These are phyloP conservation scores for Ophthalmolycus amberensis DNA, from an alignment of 2,113 vertebrate genomes.

Conservation along the genomic window DNA sequence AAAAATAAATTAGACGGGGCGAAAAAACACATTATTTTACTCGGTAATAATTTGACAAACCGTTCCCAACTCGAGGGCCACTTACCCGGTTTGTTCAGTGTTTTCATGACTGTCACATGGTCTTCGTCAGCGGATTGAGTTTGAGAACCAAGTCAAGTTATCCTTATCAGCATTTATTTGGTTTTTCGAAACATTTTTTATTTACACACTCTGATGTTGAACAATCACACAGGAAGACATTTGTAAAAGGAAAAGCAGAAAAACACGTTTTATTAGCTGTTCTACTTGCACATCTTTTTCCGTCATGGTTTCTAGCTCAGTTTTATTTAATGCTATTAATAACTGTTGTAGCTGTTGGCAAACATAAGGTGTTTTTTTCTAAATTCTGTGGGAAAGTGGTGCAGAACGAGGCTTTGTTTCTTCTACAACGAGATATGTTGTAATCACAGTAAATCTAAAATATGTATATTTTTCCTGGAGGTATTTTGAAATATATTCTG, in stretches of 20 bases:
- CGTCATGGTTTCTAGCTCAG: too few relatives aligned
- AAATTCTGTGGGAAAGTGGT: neutral
- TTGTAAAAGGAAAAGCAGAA: neutral
- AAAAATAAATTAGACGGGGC: neutral
- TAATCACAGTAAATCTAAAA: neutral
- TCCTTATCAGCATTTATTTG: neutral
- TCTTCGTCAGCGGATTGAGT: neutral
- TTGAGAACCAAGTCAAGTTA: neutral
- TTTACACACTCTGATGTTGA: neutral
- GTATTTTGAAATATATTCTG: neutral
- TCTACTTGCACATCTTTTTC: neutral
- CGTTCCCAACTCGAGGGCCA: too few relatives aligned
- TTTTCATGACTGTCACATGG: neutral
- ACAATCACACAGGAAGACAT: too few relatives aligned
- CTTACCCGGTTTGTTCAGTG: neutral
- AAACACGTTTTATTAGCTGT: neutral
- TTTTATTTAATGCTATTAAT: neutral
- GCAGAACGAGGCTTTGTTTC: neutral
- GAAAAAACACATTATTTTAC: neutral
- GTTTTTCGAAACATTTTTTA: neutral
- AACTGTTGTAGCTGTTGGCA: neutral
- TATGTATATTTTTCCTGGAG: neutral
- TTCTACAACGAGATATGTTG: neutral
- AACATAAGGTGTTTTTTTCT: neutral
- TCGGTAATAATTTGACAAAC: too few relatives aligned